Conservation (phyloP, 2,888 invertebrate genomes). For the Onchidella celtica region DNA sequence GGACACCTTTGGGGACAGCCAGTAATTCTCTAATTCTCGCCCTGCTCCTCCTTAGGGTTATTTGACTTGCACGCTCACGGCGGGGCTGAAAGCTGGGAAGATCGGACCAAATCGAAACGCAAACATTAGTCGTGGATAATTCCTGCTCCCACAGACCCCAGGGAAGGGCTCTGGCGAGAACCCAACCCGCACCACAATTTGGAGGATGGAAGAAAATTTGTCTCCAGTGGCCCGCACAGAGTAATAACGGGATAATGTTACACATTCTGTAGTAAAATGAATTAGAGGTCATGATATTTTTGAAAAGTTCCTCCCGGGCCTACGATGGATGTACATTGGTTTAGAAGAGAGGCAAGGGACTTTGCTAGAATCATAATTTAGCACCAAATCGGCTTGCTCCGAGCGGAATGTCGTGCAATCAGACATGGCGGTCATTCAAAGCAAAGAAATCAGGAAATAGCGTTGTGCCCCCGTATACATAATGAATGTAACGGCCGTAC, state of each 20-base stretch:
- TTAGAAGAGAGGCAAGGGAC: slow-evolving; percentile 35
- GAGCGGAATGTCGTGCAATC: slow-evolving; percentile 29
- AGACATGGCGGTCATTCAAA: slow-evolving; percentile 39
- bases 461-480: slow-evolving; percentile 28
- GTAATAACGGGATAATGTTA: slow-evolving; percentile 50
- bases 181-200: slow-evolving; percentile 50
- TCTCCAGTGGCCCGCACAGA: slow-evolving; percentile 43
- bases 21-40: slow-evolving; percentile 52
- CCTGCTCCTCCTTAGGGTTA: slow-evolving; percentile 47
- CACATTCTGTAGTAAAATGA: slow-evolving; percentile 48
- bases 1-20: slow-evolving; percentile 44
- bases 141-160: slow-evolving; percentile 38
- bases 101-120: slow-evolving; percentile 41
- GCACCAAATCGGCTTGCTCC: slow-evolving; percentile 8
- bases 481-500: slow-evolving; percentile 24
- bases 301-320: slow-evolving; percentile 37
- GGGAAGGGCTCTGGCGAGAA: slow-evolving; percentile 44
- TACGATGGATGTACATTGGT: slow-evolving; percentile 37
- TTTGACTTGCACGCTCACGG: slow-evolving; percentile 50
- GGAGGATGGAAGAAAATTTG: slow-evolving; percentile 45
- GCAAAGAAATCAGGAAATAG: slow-evolving; percentile 38
- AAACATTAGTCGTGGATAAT: slow-evolving; percentile 49
- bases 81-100: slow-evolving; percentile 37
- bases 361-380: slow-evolving; percentile 40
- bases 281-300: slow-evolving; percentile 50